Percentiles rank a stretch among this genome's conserved stretches.
These are phyloP conservation scores for Linnaemya tessellans DNA, from an alignment of 2,888 invertebrate genomes.

Conservation along the genomic window DNA sequence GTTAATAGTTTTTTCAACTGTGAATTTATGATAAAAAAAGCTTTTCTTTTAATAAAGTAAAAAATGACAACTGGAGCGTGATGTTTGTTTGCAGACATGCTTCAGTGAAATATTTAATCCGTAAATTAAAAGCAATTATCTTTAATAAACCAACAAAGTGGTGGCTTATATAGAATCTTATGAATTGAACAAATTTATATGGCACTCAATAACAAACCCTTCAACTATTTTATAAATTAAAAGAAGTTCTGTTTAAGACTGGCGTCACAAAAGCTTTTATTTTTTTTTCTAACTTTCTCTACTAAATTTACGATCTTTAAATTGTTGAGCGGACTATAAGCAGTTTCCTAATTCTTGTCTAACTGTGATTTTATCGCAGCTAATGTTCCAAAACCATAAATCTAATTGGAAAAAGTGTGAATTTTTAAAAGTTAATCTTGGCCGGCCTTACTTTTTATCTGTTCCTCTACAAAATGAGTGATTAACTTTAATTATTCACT, in stretches of 20 bases:
- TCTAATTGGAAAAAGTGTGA: too few relatives aligned
- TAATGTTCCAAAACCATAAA: too few relatives aligned
- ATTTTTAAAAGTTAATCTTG: too few relatives aligned
- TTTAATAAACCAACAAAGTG: background rate
- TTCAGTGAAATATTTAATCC: constrained; percentile 43
- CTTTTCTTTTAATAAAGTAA: background rate
- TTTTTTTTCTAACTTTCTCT: too few relatives aligned
- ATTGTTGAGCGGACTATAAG: too few relatives aligned
- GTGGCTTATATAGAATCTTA: background rate
- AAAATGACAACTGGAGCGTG: constrained; percentile 52
- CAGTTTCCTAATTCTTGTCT: too few relatives aligned
- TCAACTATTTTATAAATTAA: background rate
- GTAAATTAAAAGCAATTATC: constrained; percentile 27
- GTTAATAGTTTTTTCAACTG: background rate
- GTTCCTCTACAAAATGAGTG: background rate
- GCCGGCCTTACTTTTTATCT: background rate
- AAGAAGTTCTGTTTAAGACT: background rate
- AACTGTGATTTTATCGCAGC: too few relatives aligned
- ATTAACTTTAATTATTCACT: constrained; percentile 6
- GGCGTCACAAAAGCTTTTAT: too few relatives aligned
- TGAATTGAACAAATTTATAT: background rate
- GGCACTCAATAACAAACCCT: background rate
- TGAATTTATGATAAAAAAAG: background rate
- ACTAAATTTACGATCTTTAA: too few relatives aligned
- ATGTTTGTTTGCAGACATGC: constrained; percentile 28